Evolutionary conservation across 2,113 vertebrate species (phyloP).

Genomic region (Trochalopteron elliotii): DNA sequence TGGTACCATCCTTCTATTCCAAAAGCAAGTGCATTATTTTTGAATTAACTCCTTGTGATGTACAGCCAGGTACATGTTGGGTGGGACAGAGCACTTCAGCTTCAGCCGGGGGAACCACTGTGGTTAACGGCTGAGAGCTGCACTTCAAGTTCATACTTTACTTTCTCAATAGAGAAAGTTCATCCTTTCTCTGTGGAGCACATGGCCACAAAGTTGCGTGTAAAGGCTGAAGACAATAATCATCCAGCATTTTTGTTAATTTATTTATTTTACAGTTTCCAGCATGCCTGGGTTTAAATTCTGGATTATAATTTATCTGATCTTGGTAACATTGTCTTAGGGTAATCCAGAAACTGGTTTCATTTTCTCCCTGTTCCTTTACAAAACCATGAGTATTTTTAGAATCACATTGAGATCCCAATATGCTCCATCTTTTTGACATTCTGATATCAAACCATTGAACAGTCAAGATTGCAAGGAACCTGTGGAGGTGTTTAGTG

Average conservation of each 20-base stretch:
- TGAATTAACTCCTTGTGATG: not conserved
- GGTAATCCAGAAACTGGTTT: not conserved
- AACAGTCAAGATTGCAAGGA: not conserved
- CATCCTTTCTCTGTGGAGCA: not conserved
- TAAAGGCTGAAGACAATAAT: not conserved
- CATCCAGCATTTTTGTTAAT: not conserved
- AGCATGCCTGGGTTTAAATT: not conserved
- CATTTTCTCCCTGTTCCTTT: not conserved
- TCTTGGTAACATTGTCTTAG: not conserved
- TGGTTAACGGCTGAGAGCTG: not conserved
- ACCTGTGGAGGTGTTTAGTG: not conserved
- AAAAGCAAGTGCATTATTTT: not conserved
- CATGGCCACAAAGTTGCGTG: not conserved
- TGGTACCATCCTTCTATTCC: not conserved
- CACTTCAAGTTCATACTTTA: not conserved
- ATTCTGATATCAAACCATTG: not conserved
- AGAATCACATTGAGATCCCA: not conserved
- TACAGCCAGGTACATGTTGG: not conserved
- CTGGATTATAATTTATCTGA: not conserved
- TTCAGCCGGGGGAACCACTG: not conserved
- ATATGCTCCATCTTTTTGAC: not conserved
- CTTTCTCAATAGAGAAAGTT: not conserved
- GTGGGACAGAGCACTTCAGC: not conserved
- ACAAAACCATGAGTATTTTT: not conserved
- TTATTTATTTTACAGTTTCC: not conserved